Conservation (phyloP, 2,888 invertebrate species). For the Neoascia interrupta region DNA sequence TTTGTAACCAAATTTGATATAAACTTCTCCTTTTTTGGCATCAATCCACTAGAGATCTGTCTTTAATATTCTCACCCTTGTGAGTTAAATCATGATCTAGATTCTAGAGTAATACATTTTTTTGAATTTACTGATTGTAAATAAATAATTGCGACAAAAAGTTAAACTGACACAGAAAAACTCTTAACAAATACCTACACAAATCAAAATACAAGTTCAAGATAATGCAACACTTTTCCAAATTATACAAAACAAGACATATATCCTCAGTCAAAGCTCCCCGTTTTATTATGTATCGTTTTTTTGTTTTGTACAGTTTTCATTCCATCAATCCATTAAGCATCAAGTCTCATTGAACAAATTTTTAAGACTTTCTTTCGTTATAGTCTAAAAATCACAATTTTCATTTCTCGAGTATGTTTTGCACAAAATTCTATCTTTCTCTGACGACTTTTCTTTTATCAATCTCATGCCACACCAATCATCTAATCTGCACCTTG, state of each 20-base stretch:
- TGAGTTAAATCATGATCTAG: too few species aligned
- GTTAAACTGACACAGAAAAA: too few species aligned
- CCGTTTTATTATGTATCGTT: conserved; percentile 12
- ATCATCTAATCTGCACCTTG: conserved; percentile 62
- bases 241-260: not conserved
- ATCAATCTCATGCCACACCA: conserved; percentile 57
- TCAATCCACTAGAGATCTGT: too few species aligned
- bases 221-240: not conserved
- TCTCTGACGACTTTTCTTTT: conserved; percentile 49
- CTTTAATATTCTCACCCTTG: too few species aligned
- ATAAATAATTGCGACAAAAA: too few species aligned
- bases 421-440: conserved; percentile 59
- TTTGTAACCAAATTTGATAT: too few species aligned
- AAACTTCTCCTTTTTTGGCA: too few species aligned
- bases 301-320: conserved; percentile 1
- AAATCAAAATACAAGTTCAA: too few species aligned
- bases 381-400: conserved; percentile 39
- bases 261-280: conserved; percentile 8
- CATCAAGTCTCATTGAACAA: conserved; percentile 46
- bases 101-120: too few species aligned
- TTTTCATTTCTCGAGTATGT: conserved; percentile 41
- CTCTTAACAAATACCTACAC: too few species aligned
- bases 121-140: too few species aligned
- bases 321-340: conserved; percentile 29
- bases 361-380: conserved; percentile 14